phyloP scores from a whole-genome alignment of 2,113 vertebrate species.

The Carassius gibelio region DNA sequence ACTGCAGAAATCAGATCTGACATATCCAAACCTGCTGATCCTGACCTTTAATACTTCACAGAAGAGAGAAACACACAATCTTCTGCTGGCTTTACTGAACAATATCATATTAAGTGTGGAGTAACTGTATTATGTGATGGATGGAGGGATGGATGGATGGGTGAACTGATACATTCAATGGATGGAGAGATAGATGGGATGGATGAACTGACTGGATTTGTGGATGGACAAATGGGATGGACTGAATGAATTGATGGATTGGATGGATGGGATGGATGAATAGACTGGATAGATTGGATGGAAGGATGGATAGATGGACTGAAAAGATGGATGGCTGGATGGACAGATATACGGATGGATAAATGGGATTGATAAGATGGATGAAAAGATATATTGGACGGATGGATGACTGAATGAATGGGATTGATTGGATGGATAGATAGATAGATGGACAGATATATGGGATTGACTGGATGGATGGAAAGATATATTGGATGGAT shows the following conservation, averaged over 20 bases:
- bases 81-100: background rate
- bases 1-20: background rate
- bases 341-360: background rate
- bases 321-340: background rate
- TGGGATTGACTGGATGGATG: too few relatives aligned
- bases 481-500: background rate
- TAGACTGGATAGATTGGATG: too few relatives aligned
- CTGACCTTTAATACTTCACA: background rate
- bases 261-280: too few relatives aligned
- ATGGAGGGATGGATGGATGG: background rate
- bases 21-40: background rate
- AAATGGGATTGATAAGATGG: background rate
- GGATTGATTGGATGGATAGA: background rate
- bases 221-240: too few relatives aligned
- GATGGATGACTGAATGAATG: too few relatives aligned
- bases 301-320: background rate
- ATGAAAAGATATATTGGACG: background rate
- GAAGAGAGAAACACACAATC: background rate
- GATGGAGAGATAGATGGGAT: background rate
- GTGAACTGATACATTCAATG: fast-evolving
- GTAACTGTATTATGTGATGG: background rate
- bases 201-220: background rate
- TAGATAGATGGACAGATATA: too few relatives aligned
- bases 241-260: too few relatives aligned
- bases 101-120: background rate